Evolutionary conservation across 2,113 vertebrate species (phyloP).

Genomic region (Sardina pilchardus): DNA sequence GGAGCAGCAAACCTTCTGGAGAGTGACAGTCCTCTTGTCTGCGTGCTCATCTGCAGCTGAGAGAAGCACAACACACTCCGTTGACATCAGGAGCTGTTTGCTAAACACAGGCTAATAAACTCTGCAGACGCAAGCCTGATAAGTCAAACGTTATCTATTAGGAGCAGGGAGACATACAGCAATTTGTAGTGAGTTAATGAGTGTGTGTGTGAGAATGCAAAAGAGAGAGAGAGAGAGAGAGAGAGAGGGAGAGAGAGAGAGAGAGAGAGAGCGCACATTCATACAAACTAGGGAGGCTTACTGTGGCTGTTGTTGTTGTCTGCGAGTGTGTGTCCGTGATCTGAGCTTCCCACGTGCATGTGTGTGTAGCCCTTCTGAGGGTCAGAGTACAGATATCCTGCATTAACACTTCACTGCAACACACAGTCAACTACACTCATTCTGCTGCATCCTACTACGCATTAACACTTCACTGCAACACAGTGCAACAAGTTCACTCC

Average conservation of each 20-base stretch:
- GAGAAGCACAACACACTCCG: slow-evolving; percentile 4
- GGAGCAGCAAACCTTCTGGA: slow-evolving; percentile 34
- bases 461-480: too few species aligned
- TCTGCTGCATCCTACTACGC: too few species aligned
- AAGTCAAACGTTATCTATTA: neutral
- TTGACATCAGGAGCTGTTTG: neutral
- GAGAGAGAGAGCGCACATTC: neutral
- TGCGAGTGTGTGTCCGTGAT: neutral
- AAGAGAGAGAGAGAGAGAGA: neutral
- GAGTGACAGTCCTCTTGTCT: slow-evolving; percentile 31
- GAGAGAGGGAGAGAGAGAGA: neutral
- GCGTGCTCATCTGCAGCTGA: slow-evolving; percentile 23
- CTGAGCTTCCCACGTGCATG: neutral
- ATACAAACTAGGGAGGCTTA: neutral
- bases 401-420: too few species aligned
- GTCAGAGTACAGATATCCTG: neutral
- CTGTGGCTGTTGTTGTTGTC: neutral
- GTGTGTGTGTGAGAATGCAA: neutral
- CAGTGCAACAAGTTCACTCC: too few species aligned
- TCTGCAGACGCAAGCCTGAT: neutral
- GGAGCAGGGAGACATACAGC: neutral
- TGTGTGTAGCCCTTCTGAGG: neutral
- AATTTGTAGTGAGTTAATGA: neutral
- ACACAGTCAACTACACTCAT: too few species aligned
- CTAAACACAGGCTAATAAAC: neutral